Evolutionary conservation across 2,888 invertebrate species (phyloP).

Genomic region (Acanthacorydalis orientalis): DNA sequence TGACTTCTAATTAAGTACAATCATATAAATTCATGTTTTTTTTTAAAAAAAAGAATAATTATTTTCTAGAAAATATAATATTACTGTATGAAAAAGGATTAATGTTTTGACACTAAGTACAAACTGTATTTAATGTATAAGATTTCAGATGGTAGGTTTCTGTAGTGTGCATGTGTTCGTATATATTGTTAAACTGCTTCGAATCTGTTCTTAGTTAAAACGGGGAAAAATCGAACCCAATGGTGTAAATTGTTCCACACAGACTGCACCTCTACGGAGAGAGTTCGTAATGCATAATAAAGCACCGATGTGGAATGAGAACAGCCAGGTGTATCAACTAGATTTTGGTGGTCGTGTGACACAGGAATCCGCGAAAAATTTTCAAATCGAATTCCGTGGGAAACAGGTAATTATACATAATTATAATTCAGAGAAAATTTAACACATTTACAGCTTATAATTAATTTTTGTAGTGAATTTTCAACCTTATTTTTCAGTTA

Average conservation of each 20-base stretch:
- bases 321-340: conserved; percentile 95
- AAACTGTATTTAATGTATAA: background rate
- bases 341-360: conserved; percentile 99
- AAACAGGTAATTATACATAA: conserved; percentile 63
- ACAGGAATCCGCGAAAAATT: conserved; percentile 98
- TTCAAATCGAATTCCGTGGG: conserved; percentile 93
- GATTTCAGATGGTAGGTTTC: too few species aligned
- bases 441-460: too few species aligned
- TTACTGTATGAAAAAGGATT: too few species aligned
- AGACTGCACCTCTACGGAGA: conserved; percentile 36
- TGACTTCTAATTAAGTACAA: too few species aligned
- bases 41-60: too few species aligned
- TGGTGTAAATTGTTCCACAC: conserved; percentile 25
- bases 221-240: conserved; percentile 44
- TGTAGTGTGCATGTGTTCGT: background rate
- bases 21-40: too few species aligned
- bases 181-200: background rate
- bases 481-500: too few species aligned
- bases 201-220: conserved; percentile 41
- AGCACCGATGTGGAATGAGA: conserved; percentile 84
- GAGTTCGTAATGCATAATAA: conserved; percentile 97
- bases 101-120: too few species aligned
- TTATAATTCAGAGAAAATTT: too few species aligned
- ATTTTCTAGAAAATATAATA: too few species aligned
- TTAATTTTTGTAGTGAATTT: too few species aligned